A percentile compares a stretch with the other conserved stretches of the same genome.
Conservation (phyloP, 2,113 vertebrate species). For the Rallus limicola region DNA sequence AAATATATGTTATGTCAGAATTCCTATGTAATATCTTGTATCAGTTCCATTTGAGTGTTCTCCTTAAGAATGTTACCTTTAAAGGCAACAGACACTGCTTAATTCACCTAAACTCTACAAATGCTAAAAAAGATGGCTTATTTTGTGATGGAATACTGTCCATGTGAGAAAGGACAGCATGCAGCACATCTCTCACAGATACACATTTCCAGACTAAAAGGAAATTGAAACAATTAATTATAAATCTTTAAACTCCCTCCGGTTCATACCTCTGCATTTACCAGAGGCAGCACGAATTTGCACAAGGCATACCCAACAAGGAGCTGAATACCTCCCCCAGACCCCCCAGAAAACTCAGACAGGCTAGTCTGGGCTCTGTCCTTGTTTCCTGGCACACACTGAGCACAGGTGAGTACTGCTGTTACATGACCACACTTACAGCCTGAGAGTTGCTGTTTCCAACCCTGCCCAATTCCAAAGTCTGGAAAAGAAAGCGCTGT, state of each 20-base stretch:
- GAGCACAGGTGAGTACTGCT: not conserved
- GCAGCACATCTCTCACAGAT: not conserved
- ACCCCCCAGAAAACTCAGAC: not conserved
- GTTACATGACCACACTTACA: accelerated
- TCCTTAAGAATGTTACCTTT: not conserved
- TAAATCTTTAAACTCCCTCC: not conserved
- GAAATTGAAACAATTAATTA: not conserved
- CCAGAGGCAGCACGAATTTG: not conserved
- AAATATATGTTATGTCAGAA: not conserved
- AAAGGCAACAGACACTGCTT: not conserved
- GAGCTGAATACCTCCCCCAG: not conserved
- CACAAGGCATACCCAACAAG: not conserved
- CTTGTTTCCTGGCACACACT: not conserved
- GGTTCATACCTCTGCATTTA: not conserved
- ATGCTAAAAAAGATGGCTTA: not conserved
- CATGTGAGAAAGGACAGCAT: not conserved
- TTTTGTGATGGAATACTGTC: accelerated
- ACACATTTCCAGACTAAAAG: not conserved
- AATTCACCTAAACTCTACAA: not conserved
- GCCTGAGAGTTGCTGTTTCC: not conserved
- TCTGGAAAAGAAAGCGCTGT: accelerated
- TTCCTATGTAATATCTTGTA: not conserved
- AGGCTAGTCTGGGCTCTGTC: not conserved
- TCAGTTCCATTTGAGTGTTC: not conserved
- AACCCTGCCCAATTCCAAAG: not conserved